These are phyloP conservation scores for Cyclina sinensis DNA, from an alignment of 1,140 invertebrate species.

Conservation along the genomic window DNA sequence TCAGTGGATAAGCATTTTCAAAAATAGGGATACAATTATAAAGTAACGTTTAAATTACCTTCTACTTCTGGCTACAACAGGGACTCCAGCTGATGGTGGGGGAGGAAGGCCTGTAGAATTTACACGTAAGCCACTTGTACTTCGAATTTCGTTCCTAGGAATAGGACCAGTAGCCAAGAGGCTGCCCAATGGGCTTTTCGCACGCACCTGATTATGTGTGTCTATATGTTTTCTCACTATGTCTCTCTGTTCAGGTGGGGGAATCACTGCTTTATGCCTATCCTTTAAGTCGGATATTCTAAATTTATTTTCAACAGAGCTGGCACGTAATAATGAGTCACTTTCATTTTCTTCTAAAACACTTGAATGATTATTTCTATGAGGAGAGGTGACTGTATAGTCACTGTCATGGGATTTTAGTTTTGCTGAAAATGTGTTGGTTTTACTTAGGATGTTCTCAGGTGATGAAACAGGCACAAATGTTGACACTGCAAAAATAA, in stretches of 20 bases:
- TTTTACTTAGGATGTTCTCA: background rate
- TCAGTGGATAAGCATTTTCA: too few species aligned
- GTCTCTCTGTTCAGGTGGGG: constrained; percentile 52
- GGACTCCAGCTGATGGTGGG: constrained; percentile 40
- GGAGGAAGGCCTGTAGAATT: constrained; percentile 47
- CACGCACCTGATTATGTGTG: constrained; percentile 42
- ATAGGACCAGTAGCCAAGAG: background rate
- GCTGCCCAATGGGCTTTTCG: constrained; percentile 43
- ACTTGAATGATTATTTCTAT: background rate
- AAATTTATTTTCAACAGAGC: constrained; percentile 36
- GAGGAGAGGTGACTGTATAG: background rate
- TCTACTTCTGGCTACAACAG: constrained; percentile 11
- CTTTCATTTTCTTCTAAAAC: background rate
- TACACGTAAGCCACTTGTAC: background rate
- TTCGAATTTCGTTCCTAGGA: constrained; percentile 1
- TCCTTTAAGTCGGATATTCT: constrained; percentile 43
- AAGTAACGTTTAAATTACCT: constrained; percentile 7
- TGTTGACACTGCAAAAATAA: constrained; percentile 57
- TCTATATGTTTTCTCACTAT: constrained; percentile 61
- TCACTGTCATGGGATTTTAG: background rate
- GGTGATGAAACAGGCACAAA: constrained; percentile 50
- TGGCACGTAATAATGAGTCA: constrained; percentile 33
- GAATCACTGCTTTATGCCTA: constrained; percentile 47
- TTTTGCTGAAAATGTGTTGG: background rate
- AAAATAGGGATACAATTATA: background rate